These are phyloP conservation scores for Noctua pronuba DNA, from an alignment of 2,888 invertebrate species.

Conservation along the genomic window DNA sequence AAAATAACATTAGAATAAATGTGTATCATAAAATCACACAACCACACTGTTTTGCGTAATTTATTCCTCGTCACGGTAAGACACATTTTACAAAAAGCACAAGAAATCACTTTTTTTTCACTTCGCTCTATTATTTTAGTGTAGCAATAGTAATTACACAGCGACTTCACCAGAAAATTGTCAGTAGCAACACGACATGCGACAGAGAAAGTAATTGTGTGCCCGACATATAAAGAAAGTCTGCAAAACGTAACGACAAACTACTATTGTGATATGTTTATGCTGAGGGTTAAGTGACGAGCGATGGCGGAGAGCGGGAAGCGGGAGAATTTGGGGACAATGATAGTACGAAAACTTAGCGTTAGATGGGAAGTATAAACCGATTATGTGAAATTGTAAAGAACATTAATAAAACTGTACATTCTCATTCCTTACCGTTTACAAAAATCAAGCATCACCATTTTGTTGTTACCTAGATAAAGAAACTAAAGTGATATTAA, in stretches of 20 bases:
- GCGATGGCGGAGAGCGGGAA: conserved; percentile 11
- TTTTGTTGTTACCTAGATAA: not conserved
- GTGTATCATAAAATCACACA: not conserved
- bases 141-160: conserved; percentile 45
- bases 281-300: conserved; percentile 14
- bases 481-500: not conserved
- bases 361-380: not conserved
- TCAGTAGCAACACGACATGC: conserved; percentile 38
- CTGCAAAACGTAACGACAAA: conserved; percentile 57
- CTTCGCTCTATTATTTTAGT: conserved; percentile 26
- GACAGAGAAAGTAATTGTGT: conserved; percentile 59
- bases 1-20: not conserved
- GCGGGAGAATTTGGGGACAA: not conserved
- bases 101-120: conserved; percentile 14
- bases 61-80: conserved; percentile 3
- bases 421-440: too few relatives aligned
- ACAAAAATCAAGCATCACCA: not conserved
- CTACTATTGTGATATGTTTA: conserved; percentile 50
- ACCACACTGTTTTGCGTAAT: not conserved
- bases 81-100: not conserved
- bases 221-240: conserved; percentile 56
- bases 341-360: not conserved
- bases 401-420: too few relatives aligned
- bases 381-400: not conserved
- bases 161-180: conserved; percentile 43